Evolutionary conservation across 2,113 vertebrate species (phyloP).

Genomic region (Indri indri): DNA sequence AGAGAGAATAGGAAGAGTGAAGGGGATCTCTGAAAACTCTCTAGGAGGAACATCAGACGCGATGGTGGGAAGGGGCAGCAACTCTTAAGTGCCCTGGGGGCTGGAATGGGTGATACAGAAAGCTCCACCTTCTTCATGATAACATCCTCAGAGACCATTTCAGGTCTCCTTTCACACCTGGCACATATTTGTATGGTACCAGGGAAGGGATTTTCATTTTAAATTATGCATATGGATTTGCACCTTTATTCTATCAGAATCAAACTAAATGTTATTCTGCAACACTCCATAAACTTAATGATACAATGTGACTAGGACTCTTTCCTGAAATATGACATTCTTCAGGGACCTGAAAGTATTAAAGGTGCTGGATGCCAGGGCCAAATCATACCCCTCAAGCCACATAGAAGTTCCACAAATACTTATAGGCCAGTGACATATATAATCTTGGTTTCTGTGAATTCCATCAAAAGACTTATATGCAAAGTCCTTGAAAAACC

Average conservation of each 20-base stretch:
- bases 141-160: slow-evolving; percentile 51
- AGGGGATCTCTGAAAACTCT: background rate
- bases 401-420: slow-evolving; percentile 54
- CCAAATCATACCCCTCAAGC: slow-evolving; percentile 70
- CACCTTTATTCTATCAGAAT: slow-evolving; percentile 75
- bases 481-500: slow-evolving; percentile 39
- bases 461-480: slow-evolving; percentile 73
- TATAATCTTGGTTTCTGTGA: slow-evolving; percentile 69
- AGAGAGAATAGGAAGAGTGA: background rate
- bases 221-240: slow-evolving; percentile 72
- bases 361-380: slow-evolving; percentile 63
- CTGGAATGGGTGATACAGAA: background rate
- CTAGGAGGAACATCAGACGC: background rate
- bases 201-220: slow-evolving; percentile 65
- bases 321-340: slow-evolving; percentile 76
- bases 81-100: background rate
- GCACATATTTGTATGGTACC: slow-evolving; percentile 64
- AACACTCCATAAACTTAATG: slow-evolving; percentile 77
- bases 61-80: background rate
- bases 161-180: slow-evolving; percentile 67
- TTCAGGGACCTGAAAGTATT: slow-evolving; percentile 65
- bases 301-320: slow-evolving; percentile 62
- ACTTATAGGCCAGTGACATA: slow-evolving; percentile 66
- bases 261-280: slow-evolving; percentile 78
- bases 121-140: background rate